These are phyloP conservation scores for Apeltes quadracus DNA, from an alignment of 2,113 vertebrate genomes.

Conservation along the genomic window DNA sequence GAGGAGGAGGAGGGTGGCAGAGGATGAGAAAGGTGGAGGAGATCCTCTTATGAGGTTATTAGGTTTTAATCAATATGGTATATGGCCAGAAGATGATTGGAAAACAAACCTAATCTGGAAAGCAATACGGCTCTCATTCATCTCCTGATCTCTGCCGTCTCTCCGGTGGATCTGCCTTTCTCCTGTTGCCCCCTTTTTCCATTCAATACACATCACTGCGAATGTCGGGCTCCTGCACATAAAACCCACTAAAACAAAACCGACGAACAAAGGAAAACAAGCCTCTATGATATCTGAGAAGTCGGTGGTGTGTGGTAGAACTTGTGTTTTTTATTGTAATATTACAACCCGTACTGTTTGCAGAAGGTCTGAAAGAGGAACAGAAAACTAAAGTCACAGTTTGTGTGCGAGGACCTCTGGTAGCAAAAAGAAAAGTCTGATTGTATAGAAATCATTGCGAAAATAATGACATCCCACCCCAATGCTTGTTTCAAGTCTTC, in stretches of 20 bases:
- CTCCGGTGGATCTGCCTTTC: slow-evolving; percentile 53
- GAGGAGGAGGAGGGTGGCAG: slow-evolving; percentile 14
- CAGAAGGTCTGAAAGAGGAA: neutral
- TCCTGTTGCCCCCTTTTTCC: slow-evolving; percentile 50
- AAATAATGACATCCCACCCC: too few relatives aligned
- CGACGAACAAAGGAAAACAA: slow-evolving; percentile 17
- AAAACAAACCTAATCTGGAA: slow-evolving; percentile 82
- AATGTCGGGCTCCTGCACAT: slow-evolving; percentile 27
- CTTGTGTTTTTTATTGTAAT: too few relatives aligned
- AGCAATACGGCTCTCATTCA: slow-evolving; percentile 75
- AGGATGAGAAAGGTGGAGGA: slow-evolving; percentile 60
- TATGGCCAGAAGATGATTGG: slow-evolving; percentile 77
- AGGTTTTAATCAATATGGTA: slow-evolving; percentile 83
- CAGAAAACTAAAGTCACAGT: neutral
- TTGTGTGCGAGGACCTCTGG: too few relatives aligned
- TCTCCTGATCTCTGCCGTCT: slow-evolving; percentile 57
- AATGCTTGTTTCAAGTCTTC: too few relatives aligned
- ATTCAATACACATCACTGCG: slow-evolving; percentile 50
- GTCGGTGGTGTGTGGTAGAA: neutral
- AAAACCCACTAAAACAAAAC: slow-evolving; percentile 29
- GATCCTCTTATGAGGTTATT: slow-evolving; percentile 78
- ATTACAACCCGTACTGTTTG: neutral
- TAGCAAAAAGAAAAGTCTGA: neutral
- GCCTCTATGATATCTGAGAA: slow-evolving; percentile 8
- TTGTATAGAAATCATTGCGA: neutral